Evolutionary conservation across 2,113 vertebrate genomes (phyloP), one percentile per base, ranked within the genome.

Genomic region (Ailuropoda melanoleuca): DNA sequence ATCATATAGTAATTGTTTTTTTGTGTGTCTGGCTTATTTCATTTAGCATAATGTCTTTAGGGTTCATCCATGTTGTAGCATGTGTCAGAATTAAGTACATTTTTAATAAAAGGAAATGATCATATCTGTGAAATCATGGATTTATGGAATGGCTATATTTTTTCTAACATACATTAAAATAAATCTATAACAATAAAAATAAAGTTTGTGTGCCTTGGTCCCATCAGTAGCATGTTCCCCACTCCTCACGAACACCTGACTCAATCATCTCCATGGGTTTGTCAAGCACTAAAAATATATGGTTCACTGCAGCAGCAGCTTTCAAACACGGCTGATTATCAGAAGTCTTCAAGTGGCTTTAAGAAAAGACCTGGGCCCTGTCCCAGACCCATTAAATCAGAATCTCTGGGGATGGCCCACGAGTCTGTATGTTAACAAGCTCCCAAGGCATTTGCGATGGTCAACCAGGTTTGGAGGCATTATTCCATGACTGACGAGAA

Each of bases 271-370:
- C n/a, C 56, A 46, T 17, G 84, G 39, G 15, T 50, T 53, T 75
- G n/a, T 60, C 34, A 58, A 93, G 55, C 26, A 53, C 50, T 77
- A 84, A 92, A 88, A 72, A 46, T 18, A 62, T 53, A 37, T 29
- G 31, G 43, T 39, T 92, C 24, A 31, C 18, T 26, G 74, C 24
- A 81, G 48, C 55, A 92, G 34, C 92, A 87, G 8, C 68, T 94
- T 92, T 78, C 34, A 82, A 74, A 86, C 46, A 53, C 48, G 66
- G 26, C 19, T 96, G 84, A 72, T 64, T 86, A 86, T 60, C 81
- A 94, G 64, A 89, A 92, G 64, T 92, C 88, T 17, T 92, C 48
- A 72, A 58, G 72, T 72, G 46, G 18, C 53, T 97, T 72, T 92
- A 87, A 93, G 90, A 82, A 68, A 81, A 62, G 58, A 78, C n/a